These are phyloP conservation scores for Spheniscus mendiculus DNA, from an alignment of 2,113 vertebrate species.

Conservation along the genomic window DNA sequence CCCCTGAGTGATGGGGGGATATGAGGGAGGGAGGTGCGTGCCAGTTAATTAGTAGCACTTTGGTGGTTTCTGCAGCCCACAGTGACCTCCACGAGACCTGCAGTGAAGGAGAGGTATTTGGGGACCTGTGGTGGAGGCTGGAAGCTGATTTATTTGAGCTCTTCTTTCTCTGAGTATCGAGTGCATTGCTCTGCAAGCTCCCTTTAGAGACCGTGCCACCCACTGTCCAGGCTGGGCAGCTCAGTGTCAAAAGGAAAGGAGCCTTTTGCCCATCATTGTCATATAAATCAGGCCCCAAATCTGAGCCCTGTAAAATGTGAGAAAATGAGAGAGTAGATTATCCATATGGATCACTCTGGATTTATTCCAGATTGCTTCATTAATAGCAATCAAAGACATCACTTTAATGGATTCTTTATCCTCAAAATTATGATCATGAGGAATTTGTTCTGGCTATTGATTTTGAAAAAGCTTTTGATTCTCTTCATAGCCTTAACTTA, in stretches of 20 bases:
- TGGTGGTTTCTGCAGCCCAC: background rate
- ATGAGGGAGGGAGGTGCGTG: background rate
- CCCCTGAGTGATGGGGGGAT: background rate
- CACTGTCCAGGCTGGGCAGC: background rate
- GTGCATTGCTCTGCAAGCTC: background rate
- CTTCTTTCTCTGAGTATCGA: background rate
- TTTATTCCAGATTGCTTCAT: slow-evolving; percentile 67
- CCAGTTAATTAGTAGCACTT: background rate
- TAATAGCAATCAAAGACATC: slow-evolving; percentile 68
- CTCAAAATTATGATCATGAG: slow-evolving; percentile 61
- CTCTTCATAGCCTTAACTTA: slow-evolving; percentile 62
- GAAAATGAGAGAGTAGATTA: slow-evolving; percentile 60
- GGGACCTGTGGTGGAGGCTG: background rate
- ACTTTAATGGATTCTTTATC: slow-evolving; percentile 71
- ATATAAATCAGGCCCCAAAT: slow-evolving; percentile 8
- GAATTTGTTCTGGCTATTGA: slow-evolving; percentile 69
- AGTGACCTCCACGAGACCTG: background rate
- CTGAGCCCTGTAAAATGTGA: slow-evolving; percentile 34
- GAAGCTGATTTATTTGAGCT: background rate
- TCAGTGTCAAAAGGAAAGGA: background rate
- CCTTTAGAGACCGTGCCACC: background rate
- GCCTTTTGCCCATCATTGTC: background rate
- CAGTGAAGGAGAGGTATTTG: background rate
- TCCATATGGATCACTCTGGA: slow-evolving; percentile 69
- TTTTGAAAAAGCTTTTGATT: slow-evolving; percentile 66